Evolutionary conservation across 2,888 invertebrate species (phyloP).

Genomic region (Syritta pipiens): DNA sequence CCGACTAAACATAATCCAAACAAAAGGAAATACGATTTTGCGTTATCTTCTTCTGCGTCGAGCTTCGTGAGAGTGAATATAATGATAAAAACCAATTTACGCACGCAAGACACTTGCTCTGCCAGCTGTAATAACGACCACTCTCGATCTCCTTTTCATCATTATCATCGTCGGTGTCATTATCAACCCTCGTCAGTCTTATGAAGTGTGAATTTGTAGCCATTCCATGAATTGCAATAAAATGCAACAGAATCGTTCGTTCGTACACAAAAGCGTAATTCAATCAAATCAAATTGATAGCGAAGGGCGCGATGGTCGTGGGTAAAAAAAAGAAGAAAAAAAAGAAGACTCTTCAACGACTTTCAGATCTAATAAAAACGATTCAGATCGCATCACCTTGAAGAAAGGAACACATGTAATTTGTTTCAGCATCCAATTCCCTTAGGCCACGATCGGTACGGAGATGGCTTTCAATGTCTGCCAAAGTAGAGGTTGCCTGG

Average conservation of each 20-base stretch:
- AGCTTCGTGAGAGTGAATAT: too few species aligned
- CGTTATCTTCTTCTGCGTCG: conserved; percentile 20
- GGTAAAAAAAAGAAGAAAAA: conserved; percentile 5
- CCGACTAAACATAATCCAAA: too few species aligned
- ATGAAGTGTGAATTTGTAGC: conserved; percentile 57
- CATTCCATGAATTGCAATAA: conserved; percentile 35
- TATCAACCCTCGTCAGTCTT: conserved; percentile 32
- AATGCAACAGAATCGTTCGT: conserved; percentile 11
- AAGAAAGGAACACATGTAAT: neutral
- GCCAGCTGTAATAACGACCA: neutral
- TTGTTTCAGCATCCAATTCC: neutral
- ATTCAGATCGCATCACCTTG: conserved; percentile 31
- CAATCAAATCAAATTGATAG: conserved; percentile 63
- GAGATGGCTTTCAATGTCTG: too few species aligned
- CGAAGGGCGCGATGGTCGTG: conserved; percentile 43
- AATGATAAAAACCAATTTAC: conserved; percentile 41
- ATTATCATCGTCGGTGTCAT: conserved; percentile 47
- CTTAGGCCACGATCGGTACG: neutral
- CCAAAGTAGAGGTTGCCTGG: neutral
- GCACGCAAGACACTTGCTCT: conserved; percentile 31
- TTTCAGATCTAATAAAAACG: too few species aligned
- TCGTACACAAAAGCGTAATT: conserved; percentile 33
- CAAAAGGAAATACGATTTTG: conserved; percentile 15
- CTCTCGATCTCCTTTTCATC: conserved; percentile 43
- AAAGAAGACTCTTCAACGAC: too few species aligned